These are phyloP conservation scores for Zophobas atratus DNA, from an alignment of 1,140 invertebrate genomes.

Conservation along the genomic window DNA sequence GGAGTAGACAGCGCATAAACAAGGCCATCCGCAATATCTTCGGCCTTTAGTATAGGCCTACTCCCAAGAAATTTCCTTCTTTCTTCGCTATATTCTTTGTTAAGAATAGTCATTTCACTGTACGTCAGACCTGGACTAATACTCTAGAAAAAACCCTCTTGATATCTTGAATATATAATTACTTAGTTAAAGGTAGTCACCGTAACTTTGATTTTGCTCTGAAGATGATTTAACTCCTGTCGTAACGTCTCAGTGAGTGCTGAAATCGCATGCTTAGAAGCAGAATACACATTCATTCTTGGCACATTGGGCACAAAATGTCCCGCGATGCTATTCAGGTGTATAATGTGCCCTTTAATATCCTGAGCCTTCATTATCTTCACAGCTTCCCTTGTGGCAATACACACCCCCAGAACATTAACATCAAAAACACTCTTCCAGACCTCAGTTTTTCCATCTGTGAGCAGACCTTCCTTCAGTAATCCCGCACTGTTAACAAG, in stretches of 20 bases:
- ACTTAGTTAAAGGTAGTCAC: slow-evolving; percentile 52
- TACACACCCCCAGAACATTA: slow-evolving; percentile 72
- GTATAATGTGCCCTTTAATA: slow-evolving; percentile 63
- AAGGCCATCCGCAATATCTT: too few species aligned
- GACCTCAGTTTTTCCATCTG: too few species aligned
- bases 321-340: slow-evolving; percentile 69
- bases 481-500: too few species aligned
- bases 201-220: slow-evolving; percentile 70
- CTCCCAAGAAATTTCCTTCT: too few species aligned
- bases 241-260: slow-evolving; percentile 74
- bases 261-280: slow-evolving; percentile 74
- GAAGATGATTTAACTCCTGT: slow-evolving; percentile 68
- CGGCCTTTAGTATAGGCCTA: too few species aligned
- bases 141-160: too few species aligned
- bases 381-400: slow-evolving; percentile 72
- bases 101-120: too few species aligned
- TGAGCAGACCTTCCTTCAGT: too few species aligned
- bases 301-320: slow-evolving; percentile 65
- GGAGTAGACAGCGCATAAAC: too few species aligned
- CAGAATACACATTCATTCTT: slow-evolving; percentile 72
- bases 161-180: too few species aligned
- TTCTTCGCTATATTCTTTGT: too few species aligned
- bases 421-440: slow-evolving; percentile 68
- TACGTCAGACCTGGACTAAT: too few species aligned
- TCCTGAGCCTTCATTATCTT: slow-evolving; percentile 70